Base-by-base conservation (phyloP, 2,888 invertebrate species). In the Halictus ligatus region DNA sequence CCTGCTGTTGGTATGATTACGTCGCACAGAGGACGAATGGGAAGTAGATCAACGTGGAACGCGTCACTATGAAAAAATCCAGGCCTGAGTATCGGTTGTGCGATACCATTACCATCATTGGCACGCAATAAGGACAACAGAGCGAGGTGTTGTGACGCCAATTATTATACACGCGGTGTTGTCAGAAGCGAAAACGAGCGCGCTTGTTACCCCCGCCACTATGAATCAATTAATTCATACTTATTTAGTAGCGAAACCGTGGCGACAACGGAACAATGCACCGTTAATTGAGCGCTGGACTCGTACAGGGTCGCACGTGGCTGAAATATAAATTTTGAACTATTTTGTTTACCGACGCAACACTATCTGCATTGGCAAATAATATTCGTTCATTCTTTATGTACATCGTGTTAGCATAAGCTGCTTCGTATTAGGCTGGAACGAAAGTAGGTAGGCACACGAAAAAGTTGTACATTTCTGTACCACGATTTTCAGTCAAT, bases 21-120 rank as follows among this genome's bases (percentile, higher is more conserved):
- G 54, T 13, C 60, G 13, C 25, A 60, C 1, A 13, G 60, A 60
- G n/a, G 6, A 60, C 60, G n/a, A 60, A 60, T 13, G 13, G 13
- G n/a, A 25, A 21, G 21, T 21, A 40, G 21, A 40, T 29, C 15
- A 21, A 40, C 29, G 64, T 10, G 21, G 54, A 81, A 69, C 25
- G 67, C 21, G 25, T 43, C 72, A 15, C 43, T 25, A 18, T 50
- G 58, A 84, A 84, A 83, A 83, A 83, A 35, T 74, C 84, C 69
- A 75, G 48, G n/a, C 74, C 54, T 50, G 29, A 40, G n/a, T 58
- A 83, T 82, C 83, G 35, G 6, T 10, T 15, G 15, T 0, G 29
- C 73, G 72, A 81, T 58, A 15, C 29, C 75, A n/a, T 40, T 43
- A n/a, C 40, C 13, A 13, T 81, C 75, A 21, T 83, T 50, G 48